These are phyloP conservation scores for Microcaecilia unicolor DNA, from an alignment of 2,797 vertebrate species.

Conservation along the genomic window DNA sequence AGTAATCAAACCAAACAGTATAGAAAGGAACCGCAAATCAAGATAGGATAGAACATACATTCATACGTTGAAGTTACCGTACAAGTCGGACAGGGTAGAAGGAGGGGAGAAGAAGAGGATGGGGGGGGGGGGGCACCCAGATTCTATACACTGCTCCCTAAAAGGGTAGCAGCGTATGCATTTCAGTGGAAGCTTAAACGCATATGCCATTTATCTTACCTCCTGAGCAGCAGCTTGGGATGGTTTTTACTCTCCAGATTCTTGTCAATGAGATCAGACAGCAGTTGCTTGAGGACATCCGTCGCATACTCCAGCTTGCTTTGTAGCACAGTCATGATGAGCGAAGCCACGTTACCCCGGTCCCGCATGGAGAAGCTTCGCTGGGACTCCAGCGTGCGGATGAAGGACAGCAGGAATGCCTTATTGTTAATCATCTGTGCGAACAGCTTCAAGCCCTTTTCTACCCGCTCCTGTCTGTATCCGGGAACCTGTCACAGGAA, in stretches of 20 bases:
- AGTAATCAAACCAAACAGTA: too few species aligned
- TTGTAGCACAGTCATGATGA: constrained; percentile 94
- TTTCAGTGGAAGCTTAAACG: background rate
- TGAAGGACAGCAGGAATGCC: constrained; percentile 89
- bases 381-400: constrained; percentile 90
- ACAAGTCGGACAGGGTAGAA: too few species aligned
- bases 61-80: too few species aligned
- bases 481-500: constrained; percentile 73
- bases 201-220: constrained; percentile 63
- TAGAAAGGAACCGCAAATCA: too few species aligned
- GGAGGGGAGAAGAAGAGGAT: too few species aligned
- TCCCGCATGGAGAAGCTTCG: constrained; percentile 96
- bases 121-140: too few species aligned
- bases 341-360: constrained; percentile 89
- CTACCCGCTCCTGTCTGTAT: constrained; percentile 89
- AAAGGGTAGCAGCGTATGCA: too few species aligned
- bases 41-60: too few species aligned
- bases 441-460: constrained; percentile 90
- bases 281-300: constrained; percentile 89
- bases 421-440: constrained; percentile 98
- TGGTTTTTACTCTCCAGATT: constrained; percentile 98
- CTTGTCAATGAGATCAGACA: constrained; percentile 94
- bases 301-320: constrained; percentile 95
- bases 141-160: too few species aligned
- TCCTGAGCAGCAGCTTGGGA: constrained; percentile 87